phyloP scores from a whole-genome alignment of 2,113 vertebrate genomes.

The Cyanistes caeruleus region DNA sequence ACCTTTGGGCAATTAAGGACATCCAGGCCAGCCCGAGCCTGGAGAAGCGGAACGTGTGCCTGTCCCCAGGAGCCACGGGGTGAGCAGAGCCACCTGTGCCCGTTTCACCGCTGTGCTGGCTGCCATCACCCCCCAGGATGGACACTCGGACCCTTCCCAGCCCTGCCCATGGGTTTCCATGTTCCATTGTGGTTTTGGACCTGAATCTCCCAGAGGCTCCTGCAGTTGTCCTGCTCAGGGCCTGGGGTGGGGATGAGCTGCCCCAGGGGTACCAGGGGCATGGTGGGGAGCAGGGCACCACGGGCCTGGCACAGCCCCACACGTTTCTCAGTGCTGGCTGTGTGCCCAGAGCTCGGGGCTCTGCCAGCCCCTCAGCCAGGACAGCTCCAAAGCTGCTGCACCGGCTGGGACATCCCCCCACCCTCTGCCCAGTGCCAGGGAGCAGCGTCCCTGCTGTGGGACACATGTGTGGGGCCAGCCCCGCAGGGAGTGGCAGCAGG shows the following conservation, averaged over 20 bases:
- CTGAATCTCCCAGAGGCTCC: rapidly evolving
- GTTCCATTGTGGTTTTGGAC: neutral
- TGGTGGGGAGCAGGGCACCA: neutral
- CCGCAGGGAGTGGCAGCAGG: neutral
- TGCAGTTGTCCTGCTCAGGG: neutral
- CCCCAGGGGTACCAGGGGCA: rapidly evolving
- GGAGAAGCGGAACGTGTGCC: neutral
- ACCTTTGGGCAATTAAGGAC: constrained; percentile 58
- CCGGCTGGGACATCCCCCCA: rapidly evolving
- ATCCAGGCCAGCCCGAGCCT: neutral
- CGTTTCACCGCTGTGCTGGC: neutral
- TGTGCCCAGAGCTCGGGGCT: neutral
- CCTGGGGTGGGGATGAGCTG: neutral
- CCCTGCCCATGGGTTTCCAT: rapidly evolving
- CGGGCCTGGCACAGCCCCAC: rapidly evolving
- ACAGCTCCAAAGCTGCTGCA: neutral
- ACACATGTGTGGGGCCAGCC: neutral
- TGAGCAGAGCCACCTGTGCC: neutral
- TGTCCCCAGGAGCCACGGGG: neutral
- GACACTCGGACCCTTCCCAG: neutral
- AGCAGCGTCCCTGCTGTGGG: neutral
- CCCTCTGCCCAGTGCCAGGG: rapidly evolving
- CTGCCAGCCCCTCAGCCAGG: neutral
- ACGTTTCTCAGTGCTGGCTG: rapidly evolving
- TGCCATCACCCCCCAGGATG: rapidly evolving